Evolutionary conservation across 2,888 invertebrate species (phyloP), one percentile per base, ranked within the genome.

Genomic region (Lasius fuliginosus): DNA sequence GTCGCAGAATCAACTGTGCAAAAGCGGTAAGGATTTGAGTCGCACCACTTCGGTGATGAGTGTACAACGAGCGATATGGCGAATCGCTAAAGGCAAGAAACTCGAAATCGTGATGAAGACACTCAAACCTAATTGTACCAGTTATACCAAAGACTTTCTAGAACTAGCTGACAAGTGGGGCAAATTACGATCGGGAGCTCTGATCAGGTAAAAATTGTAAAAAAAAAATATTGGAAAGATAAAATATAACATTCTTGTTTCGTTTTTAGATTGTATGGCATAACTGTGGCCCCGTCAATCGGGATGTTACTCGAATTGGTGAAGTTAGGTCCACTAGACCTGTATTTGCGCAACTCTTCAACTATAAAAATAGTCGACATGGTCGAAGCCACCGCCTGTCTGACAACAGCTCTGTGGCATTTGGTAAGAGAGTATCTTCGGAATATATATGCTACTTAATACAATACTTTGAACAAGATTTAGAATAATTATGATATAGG

Each of bases 341-440:
- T 95, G 68, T 98, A 97, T 94, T 95, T 97, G 74, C 95, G 96
- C 93, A 93, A 90, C 79, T 89, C 93, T 40, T 92, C 95, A 2
- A 95, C 95, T 49, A 95, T 97, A 6, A 96, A 96, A 91, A 95
- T 96, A 1, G 96, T 97, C 0, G 98, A 98, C 93, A 95, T 98
- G 88, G 96, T 98, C 89, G 98, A 98, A 94, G 97, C 98, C 64
- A 96, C 98, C 12, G 97, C 97, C 42, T 97, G 97, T 77, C 94
- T 99, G 76, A 98, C 98, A 1, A 97, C 97, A 46, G 98, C 98
- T 12, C 95, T 99, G 40, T 98, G 98, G 97, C 98, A 98, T 95
- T 95, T 99, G 95, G 98, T 98, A 95, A 95, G 53, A 53, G n/a
- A 53, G 2, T 53, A 94, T 94, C 82, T 62, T 23, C 3, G 6